Evolutionary conservation across 2,113 vertebrate genomes (phyloP).

Genomic region (Chaenogobius annularis): DNA sequence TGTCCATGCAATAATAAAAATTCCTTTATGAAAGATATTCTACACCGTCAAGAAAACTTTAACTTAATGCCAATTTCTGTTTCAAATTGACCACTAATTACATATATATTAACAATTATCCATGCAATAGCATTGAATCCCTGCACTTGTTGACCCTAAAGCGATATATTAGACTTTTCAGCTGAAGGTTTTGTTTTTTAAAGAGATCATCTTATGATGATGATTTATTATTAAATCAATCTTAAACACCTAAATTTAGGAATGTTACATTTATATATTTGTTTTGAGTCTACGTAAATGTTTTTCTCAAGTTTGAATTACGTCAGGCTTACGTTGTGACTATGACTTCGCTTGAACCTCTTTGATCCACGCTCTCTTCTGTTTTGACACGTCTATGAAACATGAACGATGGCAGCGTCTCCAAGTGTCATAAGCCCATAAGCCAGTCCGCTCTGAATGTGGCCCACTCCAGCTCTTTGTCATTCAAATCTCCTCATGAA

Average conservation of each 20-base stretch:
- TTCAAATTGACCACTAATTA: background rate
- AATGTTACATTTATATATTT: background rate
- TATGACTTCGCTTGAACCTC: background rate
- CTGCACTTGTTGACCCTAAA: background rate
- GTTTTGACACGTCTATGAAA: slow-evolving; percentile 11
- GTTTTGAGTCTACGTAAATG: too few species aligned
- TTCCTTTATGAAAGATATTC: background rate
- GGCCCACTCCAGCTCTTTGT: slow-evolving; percentile 60
- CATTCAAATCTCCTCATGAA: slow-evolving; percentile 75
- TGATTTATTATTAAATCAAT: background rate
- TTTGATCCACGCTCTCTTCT: background rate
- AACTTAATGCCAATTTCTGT: background rate
- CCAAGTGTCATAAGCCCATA: slow-evolving; percentile 45
- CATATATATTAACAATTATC: background rate
- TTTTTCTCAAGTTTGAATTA: background rate
- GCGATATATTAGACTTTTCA: background rate
- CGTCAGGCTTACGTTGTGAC: background rate
- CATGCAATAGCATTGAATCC: background rate
- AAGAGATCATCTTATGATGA: too few species aligned
- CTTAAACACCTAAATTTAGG: background rate
- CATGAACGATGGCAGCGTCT: slow-evolving; percentile 18
- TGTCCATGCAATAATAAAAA: background rate
- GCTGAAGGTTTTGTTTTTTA: too few species aligned
- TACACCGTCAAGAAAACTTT: background rate
- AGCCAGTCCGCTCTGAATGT: slow-evolving; percentile 36